Base-by-base conservation (phyloP, 2,797 vertebrate genomes). In the Clarias platycephalus region DNA sequence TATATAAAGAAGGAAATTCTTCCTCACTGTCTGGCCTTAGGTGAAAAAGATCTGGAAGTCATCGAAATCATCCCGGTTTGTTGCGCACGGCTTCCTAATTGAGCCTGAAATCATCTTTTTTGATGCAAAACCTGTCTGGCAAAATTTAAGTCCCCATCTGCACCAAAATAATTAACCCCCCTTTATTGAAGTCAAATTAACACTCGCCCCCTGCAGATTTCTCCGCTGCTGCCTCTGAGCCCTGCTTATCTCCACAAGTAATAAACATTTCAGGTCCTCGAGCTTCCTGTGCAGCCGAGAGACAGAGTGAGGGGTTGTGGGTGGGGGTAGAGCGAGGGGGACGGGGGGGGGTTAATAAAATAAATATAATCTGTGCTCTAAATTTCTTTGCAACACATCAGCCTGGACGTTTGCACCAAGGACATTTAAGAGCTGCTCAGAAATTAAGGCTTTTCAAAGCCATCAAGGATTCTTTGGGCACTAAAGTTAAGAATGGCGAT, bases 141-240 rank as follows among this genome's bases (percentile, higher is more conserved):
- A 28, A 88, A 84, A 86, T 83, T 82, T 44, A 87, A 85, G 84
- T 89, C 87, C 88, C 86, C 86, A 88, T 88, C 86, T 84, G 84
- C 83, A 79, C 83, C 82, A 77, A 88, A 90, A 89, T 88, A 91
- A 91, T 89, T 88, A 90, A 83, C 81, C 87, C 86, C 85, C 88
- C 89, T 86, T 89, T 88, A 90, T 88, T 89, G 85, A 88, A 89
- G 87, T 87, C 87, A 91, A 89, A 91, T 89, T 87, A 84, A 86
- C 86, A 78, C 86, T 86, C 83, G 80, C 81, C 83, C 85, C 84
- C 87, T 70, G 64, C 82, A 88, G 82, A 87, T 87, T 87, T 77
- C 76, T 74, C 83, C 37, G 83, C 70, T 55, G 68, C 84, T 82
- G 86, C 84, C 71, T 85, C 15, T 49, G 80, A 87, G 82, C 78